These are phyloP conservation scores for Atta texana DNA, from an alignment of 1,140 invertebrate species.

Conservation along the genomic window DNA sequence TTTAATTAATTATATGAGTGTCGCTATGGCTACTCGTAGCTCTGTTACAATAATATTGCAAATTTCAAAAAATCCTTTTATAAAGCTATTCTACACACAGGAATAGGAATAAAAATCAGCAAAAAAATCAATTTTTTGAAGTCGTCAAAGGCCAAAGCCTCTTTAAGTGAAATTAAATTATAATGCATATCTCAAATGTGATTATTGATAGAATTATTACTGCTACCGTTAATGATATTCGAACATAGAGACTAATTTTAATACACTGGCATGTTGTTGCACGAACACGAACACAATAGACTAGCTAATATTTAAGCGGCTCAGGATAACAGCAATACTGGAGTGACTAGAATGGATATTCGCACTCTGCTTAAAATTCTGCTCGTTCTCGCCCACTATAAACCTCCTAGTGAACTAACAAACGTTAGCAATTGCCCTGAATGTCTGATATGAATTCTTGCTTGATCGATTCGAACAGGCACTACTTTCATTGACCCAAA, in stretches of 20 bases:
- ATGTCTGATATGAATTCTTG: constrained; percentile 54
- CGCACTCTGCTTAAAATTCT: constrained; percentile 52
- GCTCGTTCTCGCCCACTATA: constrained; percentile 38
- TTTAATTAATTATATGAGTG: no score
- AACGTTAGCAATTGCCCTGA: constrained; percentile 43
- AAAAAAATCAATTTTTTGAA: no score
- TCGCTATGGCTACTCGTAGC: no score
- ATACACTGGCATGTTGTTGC: neutral
- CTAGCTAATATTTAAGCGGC: constrained; percentile 23
- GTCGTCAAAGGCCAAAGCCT: no score
- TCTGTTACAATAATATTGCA: no score
- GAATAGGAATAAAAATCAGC: no score
- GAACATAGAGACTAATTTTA: neutral
- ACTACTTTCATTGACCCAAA: constrained; percentile 26
- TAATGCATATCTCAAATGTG: neutral
- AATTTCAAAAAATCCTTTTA: no score
- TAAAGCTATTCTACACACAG: no score
- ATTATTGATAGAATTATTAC: neutral
- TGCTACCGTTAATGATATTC: constrained; percentile 20
- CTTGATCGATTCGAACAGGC: constrained; percentile 17
- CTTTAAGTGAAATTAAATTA: neutral
- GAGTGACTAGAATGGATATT: constrained; percentile 56
- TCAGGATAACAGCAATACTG: neutral
- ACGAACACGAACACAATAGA: neutral
- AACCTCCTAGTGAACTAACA: constrained; percentile 35